phyloP scores from a whole-genome alignment of 2,113 vertebrate species.

The Marmota flaviventris region DNA sequence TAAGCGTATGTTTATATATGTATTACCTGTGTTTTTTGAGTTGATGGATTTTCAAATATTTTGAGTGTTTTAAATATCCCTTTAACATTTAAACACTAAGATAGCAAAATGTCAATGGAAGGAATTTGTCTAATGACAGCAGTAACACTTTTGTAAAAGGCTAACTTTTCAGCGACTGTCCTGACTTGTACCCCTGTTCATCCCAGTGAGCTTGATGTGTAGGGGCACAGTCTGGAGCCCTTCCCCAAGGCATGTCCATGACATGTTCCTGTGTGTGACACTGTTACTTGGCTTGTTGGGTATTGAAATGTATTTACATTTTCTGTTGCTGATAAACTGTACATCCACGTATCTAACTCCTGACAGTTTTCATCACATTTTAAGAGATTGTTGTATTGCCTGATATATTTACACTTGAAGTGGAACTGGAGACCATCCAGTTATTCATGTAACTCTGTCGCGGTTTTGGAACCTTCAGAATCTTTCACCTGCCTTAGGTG shows the following conservation, averaged over 20 bases:
- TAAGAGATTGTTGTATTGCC: neutral
- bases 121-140: conserved; percentile 8
- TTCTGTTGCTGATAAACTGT: neutral
- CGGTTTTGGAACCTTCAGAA: neutral
- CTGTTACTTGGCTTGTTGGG: neutral
- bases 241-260: neutral
- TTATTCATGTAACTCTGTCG: neutral
- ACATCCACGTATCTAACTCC: neutral
- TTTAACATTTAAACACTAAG: conserved; percentile 29
- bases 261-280: neutral
- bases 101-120: conserved; percentile 48
- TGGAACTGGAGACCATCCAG: conserved; percentile 3
- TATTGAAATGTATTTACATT: conserved; percentile 24
- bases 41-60: conserved; percentile 39
- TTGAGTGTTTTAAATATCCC: conserved; percentile 49
- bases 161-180: neutral
- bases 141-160: conserved; percentile 27
- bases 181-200: neutral
- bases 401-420: neutral
- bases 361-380: neutral
- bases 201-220: neutral
- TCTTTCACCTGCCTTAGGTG: neutral
- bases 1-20: conserved; percentile 27
- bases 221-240: neutral
- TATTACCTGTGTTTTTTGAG: conserved; percentile 37